Base-by-base conservation (phyloP, 2,888 invertebrate genomes). In the Tenthredo amoena region DNA sequence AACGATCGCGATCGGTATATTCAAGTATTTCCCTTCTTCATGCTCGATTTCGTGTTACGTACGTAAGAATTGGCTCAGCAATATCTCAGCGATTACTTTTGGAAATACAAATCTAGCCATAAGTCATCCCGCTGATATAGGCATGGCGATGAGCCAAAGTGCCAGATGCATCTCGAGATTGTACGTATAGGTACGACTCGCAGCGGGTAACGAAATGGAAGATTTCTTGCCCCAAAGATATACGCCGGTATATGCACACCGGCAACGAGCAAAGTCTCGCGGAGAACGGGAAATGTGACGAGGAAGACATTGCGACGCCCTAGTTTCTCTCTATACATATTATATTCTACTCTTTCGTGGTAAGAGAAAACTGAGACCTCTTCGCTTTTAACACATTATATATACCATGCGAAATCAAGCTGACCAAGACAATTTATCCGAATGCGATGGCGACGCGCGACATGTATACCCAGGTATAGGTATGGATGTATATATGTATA, bases 161-260 rank as follows among this genome's bases (percentile, higher is more conserved):
- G 72, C 72, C 72, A 74, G 43, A 74, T 74, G 72, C 72, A 74
- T 21, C 72, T 74, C 43, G 43, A 43, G 21, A n/a, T 43, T n/a
- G 72, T 74, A 74, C 40, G 72, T 74, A 74, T 21, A 43, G n/a
- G n/a, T 74, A 37, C 15, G 10, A 26, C 43, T 9, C 72, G 43
- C 72, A 37, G 43, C 72, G 43, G 37, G 21, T 43, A 43, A 40
- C 72, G 15, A 34, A 15, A 68, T 18, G 34, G 43, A 74, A 43
- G 40, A 40, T 40, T 40, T 74, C 43, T 40, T 72, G 72, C 72
- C 10, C n/a, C 9, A 18, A n/a, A 71, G 3, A 34, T 71, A 18
- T 37, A 26, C 9, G 26, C 26, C 9, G 0, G 2, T 62, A 21
- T 26, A 62, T n/a, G 26, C 9, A 21, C 26, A 1, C 18, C 37